Evolutionary conservation across 2,113 vertebrate genomes (phyloP).

Genomic region (Aramus guarauna): DNA sequence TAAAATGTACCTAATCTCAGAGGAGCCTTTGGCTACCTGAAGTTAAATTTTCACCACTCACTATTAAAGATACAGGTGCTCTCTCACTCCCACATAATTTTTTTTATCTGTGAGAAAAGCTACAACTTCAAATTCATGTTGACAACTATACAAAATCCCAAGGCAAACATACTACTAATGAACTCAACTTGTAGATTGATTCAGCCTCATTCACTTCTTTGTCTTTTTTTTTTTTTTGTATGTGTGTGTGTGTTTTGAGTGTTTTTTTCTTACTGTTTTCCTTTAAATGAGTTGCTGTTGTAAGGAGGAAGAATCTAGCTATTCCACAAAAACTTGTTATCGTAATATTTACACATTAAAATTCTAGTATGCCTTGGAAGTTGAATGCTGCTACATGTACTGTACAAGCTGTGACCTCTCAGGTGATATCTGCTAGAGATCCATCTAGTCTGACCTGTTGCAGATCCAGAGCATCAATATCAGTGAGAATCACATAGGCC

Average conservation of each 20-base stretch:
- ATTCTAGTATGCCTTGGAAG: neutral
- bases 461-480: neutral
- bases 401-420: neutral
- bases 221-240: neutral
- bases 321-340: neutral
- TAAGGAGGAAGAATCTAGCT: neutral
- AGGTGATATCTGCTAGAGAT: neutral
- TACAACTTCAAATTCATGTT: neutral
- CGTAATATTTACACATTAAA: neutral
- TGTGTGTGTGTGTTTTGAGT: accelerated
- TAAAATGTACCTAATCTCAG: neutral
- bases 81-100: neutral
- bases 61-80: neutral
- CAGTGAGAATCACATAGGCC: neutral
- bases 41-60: neutral
- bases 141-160: neutral
- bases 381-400: neutral
- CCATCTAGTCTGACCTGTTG: neutral
- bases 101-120: neutral
- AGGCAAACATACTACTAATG: neutral
- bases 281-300: neutral
- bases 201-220: neutral
- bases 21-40: neutral
- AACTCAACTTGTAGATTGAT: neutral
- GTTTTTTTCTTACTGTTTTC: neutral